Evolutionary conservation across 2,113 vertebrate genomes (phyloP).

Genomic region (Phasianus colchicus): DNA sequence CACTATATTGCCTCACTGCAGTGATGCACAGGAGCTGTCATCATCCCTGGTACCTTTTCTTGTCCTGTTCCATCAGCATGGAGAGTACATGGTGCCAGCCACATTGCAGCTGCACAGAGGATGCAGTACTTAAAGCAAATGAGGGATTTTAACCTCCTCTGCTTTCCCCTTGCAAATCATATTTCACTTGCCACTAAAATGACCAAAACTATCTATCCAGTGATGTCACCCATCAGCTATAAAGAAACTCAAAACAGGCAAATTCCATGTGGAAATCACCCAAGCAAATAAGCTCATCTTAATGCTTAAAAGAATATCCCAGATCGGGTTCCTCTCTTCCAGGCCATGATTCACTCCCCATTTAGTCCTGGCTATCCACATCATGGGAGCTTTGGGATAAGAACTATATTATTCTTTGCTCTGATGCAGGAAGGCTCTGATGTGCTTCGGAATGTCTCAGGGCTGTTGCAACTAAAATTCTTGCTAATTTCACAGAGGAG

Average conservation of each 20-base stretch:
- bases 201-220: neutral
- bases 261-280: neutral
- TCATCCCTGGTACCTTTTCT: neutral
- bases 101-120: neutral
- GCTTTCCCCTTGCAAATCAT: neutral
- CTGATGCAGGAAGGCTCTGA: neutral
- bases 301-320: neutral
- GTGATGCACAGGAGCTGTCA: neutral
- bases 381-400: neutral
- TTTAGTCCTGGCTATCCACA: neutral
- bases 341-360: neutral
- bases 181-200: neutral
- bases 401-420: neutral
- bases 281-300: neutral
- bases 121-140: neutral
- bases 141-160: neutral
- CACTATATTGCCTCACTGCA: neutral
- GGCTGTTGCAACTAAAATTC: neutral
- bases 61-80: neutral
- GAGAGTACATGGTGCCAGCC: neutral
- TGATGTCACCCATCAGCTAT: neutral
- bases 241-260: neutral
- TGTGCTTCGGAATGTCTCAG: neutral
- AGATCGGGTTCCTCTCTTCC: neutral
- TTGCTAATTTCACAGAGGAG: neutral